Conservation (phyloP, 30 jellyfish, hydroid and myxozoan species). For the Turritopsis rubra region DNA sequence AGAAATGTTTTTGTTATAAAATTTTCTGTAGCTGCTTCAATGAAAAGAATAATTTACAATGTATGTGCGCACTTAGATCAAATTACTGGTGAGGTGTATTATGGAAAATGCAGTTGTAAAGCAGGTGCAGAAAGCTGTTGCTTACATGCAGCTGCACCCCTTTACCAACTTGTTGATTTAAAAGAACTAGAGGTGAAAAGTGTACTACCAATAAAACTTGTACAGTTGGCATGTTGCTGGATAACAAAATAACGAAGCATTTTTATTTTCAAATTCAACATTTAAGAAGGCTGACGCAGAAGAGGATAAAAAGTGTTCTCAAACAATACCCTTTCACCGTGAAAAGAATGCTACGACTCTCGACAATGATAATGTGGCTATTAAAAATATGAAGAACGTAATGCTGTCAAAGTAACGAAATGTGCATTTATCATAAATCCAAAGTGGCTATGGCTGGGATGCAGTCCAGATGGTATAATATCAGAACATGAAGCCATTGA, state of each 20-base stretch:
- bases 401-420: too few species aligned
- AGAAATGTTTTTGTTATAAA: constrained; percentile 24
- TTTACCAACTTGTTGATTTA: constrained; percentile 22
- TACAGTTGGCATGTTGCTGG: constrained; percentile 27
- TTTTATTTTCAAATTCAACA: not conserved
- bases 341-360: too few species aligned
- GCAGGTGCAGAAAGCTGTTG: constrained; percentile 61
- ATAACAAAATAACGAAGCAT: not conserved
- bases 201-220: constrained; percentile 23
- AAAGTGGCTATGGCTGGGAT: not conserved
- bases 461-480: too few species aligned
- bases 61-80: too few species aligned
- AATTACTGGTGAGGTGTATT: too few species aligned
- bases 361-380: too few species aligned
- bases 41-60: too few species aligned
- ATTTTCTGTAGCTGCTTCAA: constrained; percentile 22
- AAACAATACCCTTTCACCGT: not conserved
- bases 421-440: too few species aligned
- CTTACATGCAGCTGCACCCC: constrained; percentile 47
- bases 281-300: constrained; percentile 19
- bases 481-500: not conserved
- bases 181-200: constrained; percentile 17
- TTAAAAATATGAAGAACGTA: too few species aligned
- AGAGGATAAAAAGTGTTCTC: not conserved
- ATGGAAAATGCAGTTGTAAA: too few species aligned